Base-by-base conservation (phyloP, 2,113 vertebrate genomes). In the Tor tambroides region DNA sequence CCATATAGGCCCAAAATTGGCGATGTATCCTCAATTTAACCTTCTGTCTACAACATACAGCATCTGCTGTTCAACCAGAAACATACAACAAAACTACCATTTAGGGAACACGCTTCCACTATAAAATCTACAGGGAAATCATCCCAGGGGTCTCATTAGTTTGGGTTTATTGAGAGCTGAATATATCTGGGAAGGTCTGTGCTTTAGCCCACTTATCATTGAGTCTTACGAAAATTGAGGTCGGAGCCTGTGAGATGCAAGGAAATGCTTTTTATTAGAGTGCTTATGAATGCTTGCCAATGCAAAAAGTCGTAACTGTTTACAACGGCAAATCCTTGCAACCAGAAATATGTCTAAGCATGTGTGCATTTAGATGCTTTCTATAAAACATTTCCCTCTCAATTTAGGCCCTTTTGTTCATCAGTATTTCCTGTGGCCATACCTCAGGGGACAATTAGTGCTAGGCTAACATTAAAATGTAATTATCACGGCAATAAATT, bases 401-500 rank as follows among this genome's bases (percentile, higher is more conserved):
- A 30, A 61, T 85, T 38, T 69, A 84, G 69, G 61, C 82, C 76
- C 87, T 87, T 88, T 88, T 75, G 87, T 86, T 78, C 74, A 80
- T 56, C 12, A 11, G 67, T 69, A 49, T 80, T 71, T 74, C 77
- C 69, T 61, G 21, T 72, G 38, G n/a, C 78, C 61, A 87, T 90
- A 85, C 84, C 92, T 26, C 30, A 84, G 11, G 41, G 90, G 93
- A 92, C 89, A 88, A 91, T 93, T 91, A 90, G 85, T 72, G 87
- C 88, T 71, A 91, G 86, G 87, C 80, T 91, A 89, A 93, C 91
- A 92, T 26, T 81, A 88, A 92, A 90, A 91, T 89, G 89, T 92
- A 91, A 94, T 94, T 93, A 94, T 89, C 92, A 90, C 85, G 59
- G 89, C 90, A 92, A 92, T 92, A 92, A 92, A 92, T 88, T 84